A percentile compares a stretch with the other conserved stretches of the same genome.
phyloP scores from a whole-genome alignment of 2,113 vertebrate genomes.

The Eidolon helvum region DNA sequence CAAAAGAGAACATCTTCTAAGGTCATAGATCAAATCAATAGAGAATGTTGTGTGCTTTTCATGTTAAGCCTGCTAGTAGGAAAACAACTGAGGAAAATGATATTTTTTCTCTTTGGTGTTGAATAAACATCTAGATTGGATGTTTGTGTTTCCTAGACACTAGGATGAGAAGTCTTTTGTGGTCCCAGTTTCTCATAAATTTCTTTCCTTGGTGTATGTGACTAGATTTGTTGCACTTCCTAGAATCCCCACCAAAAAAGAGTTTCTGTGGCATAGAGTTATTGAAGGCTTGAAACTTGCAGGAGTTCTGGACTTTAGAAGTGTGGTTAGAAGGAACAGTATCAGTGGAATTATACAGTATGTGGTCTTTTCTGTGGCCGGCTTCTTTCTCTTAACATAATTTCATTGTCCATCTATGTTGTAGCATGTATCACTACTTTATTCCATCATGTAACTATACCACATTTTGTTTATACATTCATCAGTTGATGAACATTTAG shows the following conservation, averaged over 20 bases:
- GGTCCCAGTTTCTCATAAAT: neutral
- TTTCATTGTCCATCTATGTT: neutral
- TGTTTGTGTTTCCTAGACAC: neutral
- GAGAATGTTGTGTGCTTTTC: neutral
- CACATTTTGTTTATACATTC: neutral
- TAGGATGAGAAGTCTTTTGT: neutral
- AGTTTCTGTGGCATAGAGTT: neutral
- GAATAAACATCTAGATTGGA: neutral
- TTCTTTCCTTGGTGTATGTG: neutral
- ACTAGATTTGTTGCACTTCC: neutral
- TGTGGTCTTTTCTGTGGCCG: neutral
- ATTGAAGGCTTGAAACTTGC: neutral
- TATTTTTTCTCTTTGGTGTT: neutral
- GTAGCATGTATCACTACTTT: neutral
- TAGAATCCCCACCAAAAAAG: neutral
- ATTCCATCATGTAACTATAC: neutral
- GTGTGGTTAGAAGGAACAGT: neutral
- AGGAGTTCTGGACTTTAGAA: neutral
- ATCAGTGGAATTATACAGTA: neutral
- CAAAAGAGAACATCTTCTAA: neutral
- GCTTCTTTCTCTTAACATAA: neutral
- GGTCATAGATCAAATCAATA: neutral
- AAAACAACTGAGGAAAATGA: neutral
- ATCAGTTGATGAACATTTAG: neutral
- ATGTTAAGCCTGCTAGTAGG: neutral